These are phyloP conservation scores for Amphilophus citrinellus DNA, from an alignment of 2,113 vertebrate genomes.

Conservation along the genomic window DNA sequence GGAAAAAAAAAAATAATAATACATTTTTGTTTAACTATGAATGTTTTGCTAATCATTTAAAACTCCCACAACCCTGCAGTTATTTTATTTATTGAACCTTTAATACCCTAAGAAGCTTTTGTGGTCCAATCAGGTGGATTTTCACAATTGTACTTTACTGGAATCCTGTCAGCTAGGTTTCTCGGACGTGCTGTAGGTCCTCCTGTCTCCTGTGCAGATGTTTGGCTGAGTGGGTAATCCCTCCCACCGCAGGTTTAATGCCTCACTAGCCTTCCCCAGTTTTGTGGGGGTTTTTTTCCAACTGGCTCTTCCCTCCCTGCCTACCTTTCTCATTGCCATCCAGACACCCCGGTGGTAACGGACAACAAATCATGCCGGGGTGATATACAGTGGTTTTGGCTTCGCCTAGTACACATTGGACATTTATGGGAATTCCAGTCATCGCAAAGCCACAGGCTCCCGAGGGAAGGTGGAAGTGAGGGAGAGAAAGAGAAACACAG, in stretches of 20 bases:
- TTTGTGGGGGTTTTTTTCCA: conserved; percentile 24
- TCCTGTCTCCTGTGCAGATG: conserved; percentile 49
- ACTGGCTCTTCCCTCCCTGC: not conserved
- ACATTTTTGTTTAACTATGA: no score
- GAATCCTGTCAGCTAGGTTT: not conserved
- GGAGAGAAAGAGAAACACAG: conserved; percentile 32
- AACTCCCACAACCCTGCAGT: no score
- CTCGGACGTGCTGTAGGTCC: conserved; percentile 20
- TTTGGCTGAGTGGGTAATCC: conserved; percentile 33
- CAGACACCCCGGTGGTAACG: conserved; percentile 25
- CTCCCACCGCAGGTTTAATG: conserved; percentile 29
- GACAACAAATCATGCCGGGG: conserved; percentile 28
- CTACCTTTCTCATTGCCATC: conserved; percentile 36
- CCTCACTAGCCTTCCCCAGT: conserved; percentile 38
- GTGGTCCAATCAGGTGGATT: not conserved
- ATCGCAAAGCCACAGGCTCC: conserved; percentile 53
- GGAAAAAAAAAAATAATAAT: not conserved
- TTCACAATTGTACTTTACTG: conserved; percentile 10
- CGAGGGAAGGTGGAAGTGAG: conserved; percentile 23
- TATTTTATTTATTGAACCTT: not conserved
- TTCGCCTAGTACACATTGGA: conserved; percentile 26
- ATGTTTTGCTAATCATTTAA: no score
- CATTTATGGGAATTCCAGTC: conserved; percentile 72
- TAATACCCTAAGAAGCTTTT: not conserved
- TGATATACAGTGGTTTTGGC: conserved; percentile 56